Evolutionary conservation across 2,797 vertebrate genomes (phyloP).

Genomic region (Hemibagrus guttatus): DNA sequence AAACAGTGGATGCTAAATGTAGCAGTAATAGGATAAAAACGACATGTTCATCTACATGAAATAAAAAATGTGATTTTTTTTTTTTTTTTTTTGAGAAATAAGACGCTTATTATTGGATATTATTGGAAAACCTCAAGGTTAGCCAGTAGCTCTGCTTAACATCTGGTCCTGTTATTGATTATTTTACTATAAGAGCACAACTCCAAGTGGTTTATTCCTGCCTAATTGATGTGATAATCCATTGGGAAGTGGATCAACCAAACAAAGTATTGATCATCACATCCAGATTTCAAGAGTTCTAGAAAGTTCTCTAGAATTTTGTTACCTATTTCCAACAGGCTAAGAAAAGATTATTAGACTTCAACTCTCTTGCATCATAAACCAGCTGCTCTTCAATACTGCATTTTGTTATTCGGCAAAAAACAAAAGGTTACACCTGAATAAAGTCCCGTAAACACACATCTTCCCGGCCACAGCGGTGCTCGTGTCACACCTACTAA

Average conservation of each 20-base stretch:
- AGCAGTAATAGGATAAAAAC: not conserved
- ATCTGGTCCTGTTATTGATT: not conserved
- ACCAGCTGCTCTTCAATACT: not conserved
- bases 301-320: not conserved
- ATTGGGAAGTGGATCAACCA: not conserved
- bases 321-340: not conserved
- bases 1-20: not conserved
- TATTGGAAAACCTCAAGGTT: not conserved
- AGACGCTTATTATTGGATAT: not conserved
- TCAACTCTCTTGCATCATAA: not conserved
- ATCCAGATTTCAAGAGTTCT: not conserved
- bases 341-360: not conserved
- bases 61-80: not conserved
- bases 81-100: too few species aligned
- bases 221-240: not conserved
- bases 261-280: not conserved
- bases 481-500: constrained; percentile 21
- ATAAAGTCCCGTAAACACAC: constrained; percentile 25
- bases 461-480: not conserved
- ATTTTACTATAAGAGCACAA: not conserved
- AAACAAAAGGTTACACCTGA: not conserved
- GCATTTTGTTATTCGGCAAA: not conserved
- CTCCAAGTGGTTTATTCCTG: not conserved
- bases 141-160: not conserved
- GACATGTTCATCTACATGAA: not conserved